These are phyloP conservation scores for Tragelaphus buxtoni DNA, from an alignment of 2,113 vertebrate genomes.

Conservation along the genomic window DNA sequence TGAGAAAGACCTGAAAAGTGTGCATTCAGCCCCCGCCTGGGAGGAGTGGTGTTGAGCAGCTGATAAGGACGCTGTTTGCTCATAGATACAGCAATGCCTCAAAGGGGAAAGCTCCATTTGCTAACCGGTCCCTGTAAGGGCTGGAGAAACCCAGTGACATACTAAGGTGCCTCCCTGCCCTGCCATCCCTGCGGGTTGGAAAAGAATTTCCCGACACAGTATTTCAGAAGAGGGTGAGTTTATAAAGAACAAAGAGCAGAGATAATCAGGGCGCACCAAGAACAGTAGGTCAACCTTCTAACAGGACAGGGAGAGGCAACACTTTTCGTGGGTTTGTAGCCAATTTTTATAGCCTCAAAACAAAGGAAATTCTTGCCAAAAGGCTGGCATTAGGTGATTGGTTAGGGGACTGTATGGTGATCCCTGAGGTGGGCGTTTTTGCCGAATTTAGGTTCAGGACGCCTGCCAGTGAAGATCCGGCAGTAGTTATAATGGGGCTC, in stretches of 20 bases:
- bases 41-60: not conserved
- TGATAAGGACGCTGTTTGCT: not conserved
- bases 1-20: not conserved
- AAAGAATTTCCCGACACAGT: not conserved
- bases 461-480: not conserved
- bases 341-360: not conserved
- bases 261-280: no score
- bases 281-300: no score
- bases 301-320: not conserved
- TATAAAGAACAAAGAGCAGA: not conserved
- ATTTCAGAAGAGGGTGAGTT: not conserved
- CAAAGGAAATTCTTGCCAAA: not conserved
- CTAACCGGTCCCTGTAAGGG: rapidly evolving
- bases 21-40: not conserved
- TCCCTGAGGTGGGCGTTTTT: not conserved
- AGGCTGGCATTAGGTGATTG: not conserved
- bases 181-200: not conserved
- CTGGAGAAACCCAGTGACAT: rapidly evolving
- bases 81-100: rapidly evolving
- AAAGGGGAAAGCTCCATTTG: rapidly evolving
- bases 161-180: not conserved
- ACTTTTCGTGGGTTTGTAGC: not conserved
- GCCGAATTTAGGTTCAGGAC: not conserved
- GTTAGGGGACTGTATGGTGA: not conserved
- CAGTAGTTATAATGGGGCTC: not conserved